A percentile compares a stretch with the other conserved stretches of the same genome.
These are phyloP conservation scores for Monochamus saltuarius DNA, from an alignment of 1,140 invertebrate genomes.

Conservation along the genomic window DNA sequence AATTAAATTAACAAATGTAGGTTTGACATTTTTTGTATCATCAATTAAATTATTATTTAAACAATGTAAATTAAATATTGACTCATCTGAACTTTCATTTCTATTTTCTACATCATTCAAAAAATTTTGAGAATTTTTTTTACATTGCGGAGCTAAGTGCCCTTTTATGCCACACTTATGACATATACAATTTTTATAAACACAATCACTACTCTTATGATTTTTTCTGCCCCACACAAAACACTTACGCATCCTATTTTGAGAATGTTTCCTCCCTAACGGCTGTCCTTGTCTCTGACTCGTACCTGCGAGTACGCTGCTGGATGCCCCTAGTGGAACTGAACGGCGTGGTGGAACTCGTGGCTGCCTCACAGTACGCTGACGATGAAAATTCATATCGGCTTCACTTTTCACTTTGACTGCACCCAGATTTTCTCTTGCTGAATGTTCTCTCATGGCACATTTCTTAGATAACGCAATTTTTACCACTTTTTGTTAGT, in stretches of 20 bases:
- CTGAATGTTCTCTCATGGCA: conserved; percentile 11
- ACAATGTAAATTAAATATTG: too few species aligned
- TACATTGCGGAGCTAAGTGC: conserved; percentile 15
- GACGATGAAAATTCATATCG: too few species aligned
- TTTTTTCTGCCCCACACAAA: conserved; percentile 10
- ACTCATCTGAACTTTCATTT: not conserved
- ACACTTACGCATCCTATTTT: not conserved
- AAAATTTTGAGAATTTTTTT: conserved; percentile 12
- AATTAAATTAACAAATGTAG: conserved; percentile 22
- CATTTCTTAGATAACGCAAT: conserved; percentile 19
- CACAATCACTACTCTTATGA: conserved; percentile 6
- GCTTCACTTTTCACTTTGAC: not conserved
- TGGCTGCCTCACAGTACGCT: not conserved
- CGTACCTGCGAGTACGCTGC: too few species aligned
- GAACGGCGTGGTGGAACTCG: not conserved
- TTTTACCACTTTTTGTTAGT: conserved; percentile 12
- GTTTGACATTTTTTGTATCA: conserved; percentile 16
- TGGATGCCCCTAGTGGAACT: not conserved
- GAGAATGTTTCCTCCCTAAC: not conserved
- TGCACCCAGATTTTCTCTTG: not conserved
- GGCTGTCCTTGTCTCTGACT: too few species aligned
- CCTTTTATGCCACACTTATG: conserved; percentile 17
- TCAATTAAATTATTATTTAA: too few species aligned
- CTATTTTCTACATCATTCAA: conserved; percentile 1
- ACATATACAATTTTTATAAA: conserved; percentile 14